Conservation (phyloP, 2,888 invertebrate species). For the Thera britannica region DNA sequence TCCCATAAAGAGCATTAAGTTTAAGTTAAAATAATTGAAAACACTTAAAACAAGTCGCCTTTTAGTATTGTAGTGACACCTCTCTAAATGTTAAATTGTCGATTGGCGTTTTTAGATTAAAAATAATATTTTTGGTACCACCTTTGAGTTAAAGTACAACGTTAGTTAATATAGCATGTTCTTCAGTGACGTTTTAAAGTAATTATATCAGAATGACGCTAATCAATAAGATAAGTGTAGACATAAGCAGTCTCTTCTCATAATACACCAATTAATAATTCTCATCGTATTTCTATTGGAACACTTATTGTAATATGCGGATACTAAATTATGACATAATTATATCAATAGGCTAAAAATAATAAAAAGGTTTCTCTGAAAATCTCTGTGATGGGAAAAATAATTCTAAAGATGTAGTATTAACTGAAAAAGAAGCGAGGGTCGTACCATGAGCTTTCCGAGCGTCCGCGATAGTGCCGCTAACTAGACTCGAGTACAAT, state of each 20-base stretch:
- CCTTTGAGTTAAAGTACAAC: constrained; percentile 84
- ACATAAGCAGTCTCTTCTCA: constrained; percentile 79
- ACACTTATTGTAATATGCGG: constrained; percentile 73
- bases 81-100: constrained; percentile 67
- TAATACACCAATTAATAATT: constrained; percentile 72
- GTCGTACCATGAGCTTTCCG: constrained; percentile 56
- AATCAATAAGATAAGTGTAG: constrained; percentile 76
- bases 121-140: constrained; percentile 82
- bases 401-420: constrained; percentile 83
- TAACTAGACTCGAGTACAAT: constrained; percentile 6
- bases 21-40: constrained; percentile 73
- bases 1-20: constrained; percentile 74
- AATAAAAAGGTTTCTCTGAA: constrained; percentile 72
- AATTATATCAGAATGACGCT: constrained; percentile 75
- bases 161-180: constrained; percentile 76
- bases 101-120: constrained; percentile 75
- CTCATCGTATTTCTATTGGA: constrained; percentile 74
- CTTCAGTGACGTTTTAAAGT: constrained; percentile 75
- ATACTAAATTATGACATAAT: constrained; percentile 77
- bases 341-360: constrained; percentile 80
- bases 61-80: constrained; percentile 74
- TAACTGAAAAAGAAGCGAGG: constrained; percentile 72
- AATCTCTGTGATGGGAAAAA: constrained; percentile 82
- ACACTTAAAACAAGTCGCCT: constrained; percentile 65
- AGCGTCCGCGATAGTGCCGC: constrained; percentile 36